These are phyloP conservation scores for Gortyna flavago DNA, from an alignment of 2,888 invertebrate genomes.

Conservation along the genomic window DNA sequence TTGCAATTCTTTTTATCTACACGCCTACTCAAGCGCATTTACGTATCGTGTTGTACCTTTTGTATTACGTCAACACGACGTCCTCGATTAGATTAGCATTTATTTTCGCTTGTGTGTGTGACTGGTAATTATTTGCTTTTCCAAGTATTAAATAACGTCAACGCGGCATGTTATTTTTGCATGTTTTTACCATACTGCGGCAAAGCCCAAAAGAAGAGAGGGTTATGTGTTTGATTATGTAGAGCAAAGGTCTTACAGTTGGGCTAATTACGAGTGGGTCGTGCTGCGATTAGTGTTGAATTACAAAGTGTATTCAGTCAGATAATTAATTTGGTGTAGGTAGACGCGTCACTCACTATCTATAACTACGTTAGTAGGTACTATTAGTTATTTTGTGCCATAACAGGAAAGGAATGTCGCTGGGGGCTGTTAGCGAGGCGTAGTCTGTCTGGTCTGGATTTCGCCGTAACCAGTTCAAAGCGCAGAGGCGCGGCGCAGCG, in stretches of 20 bases:
- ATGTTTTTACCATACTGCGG: too few species aligned
- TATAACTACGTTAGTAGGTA: too few species aligned
- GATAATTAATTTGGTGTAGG: constrained; percentile 39
- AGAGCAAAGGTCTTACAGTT: constrained; percentile 18
- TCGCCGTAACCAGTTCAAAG: constrained; percentile 70
- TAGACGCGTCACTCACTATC: constrained; percentile 52
- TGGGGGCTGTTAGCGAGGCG: constrained; percentile 52
- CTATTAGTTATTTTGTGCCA: too few species aligned
- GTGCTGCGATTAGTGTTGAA: constrained; percentile 21
- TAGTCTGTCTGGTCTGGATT: constrained; percentile 61
- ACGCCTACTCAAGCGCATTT: constrained; percentile 55
- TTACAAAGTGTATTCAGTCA: constrained; percentile 22
- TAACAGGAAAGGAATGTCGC: constrained; percentile 70
- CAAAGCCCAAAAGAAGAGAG: too few species aligned
- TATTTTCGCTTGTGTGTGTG: constrained; percentile 63
- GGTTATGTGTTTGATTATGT: too few species aligned
- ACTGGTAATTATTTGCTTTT: constrained; percentile 53
- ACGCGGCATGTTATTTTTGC: constrained; percentile 27
- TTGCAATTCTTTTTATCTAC: constrained; percentile 67
- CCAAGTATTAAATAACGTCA: constrained; percentile 53
- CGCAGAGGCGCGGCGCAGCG: too few species aligned
- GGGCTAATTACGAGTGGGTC: constrained; percentile 33
- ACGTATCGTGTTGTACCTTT: constrained; percentile 57
- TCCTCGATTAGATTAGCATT: constrained; percentile 67
- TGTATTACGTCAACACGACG: constrained; percentile 66